Base-by-base conservation (phyloP, 2,797 vertebrate genomes). In the Arnoldichthys spilopterus region DNA sequence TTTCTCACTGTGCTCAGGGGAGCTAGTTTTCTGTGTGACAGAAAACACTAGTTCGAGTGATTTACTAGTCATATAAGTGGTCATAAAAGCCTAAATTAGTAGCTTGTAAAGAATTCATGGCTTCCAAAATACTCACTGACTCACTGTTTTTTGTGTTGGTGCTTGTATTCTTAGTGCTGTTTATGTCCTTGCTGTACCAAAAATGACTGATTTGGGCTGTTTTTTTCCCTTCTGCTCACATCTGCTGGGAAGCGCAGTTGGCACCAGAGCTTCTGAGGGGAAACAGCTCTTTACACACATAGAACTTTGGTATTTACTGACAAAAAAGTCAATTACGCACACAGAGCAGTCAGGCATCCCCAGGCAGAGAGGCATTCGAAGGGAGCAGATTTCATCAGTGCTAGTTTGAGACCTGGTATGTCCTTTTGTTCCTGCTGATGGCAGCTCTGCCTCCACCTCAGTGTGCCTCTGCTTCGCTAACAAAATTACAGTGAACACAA, bases 41-140 rank as follows among this genome's bases (percentile, higher is more conserved):
- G 40, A 68, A 61, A 51, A 79, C 43, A 54, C 49, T n/a, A 24
- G 40, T 22, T 37, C 59, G 64, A 61, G 61, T 58, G 13, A 59
- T 45, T 59, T 72, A 73, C 24, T 37, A 54, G 68, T 43, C 24
- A 51, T 69, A 74, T 77, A 77, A 20, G 45, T 69, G 45, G 15
- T 49, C 15, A 43, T 43, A 0, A 22, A 15, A 64, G 61, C 30
- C 30, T 32, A 64, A 22, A 22, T 64, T 22, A 34, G 30, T n/a
- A 40, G 30, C 20, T 32, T 7, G 32, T 28, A 30, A 37, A 32
- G 30, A 20, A 3, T 11, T 3, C 45, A 11, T 3, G 45, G 16
- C 43, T 13, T 49, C 24, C 4, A 1, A n/a, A 45, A 28, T 15
- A 15, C 24, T 30, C 66, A 30, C 15, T 15, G 40, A 45, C 43